phyloP scores from a whole-genome alignment of 1,140 invertebrate genomes.

The Dreissena rostriformis region DNA sequence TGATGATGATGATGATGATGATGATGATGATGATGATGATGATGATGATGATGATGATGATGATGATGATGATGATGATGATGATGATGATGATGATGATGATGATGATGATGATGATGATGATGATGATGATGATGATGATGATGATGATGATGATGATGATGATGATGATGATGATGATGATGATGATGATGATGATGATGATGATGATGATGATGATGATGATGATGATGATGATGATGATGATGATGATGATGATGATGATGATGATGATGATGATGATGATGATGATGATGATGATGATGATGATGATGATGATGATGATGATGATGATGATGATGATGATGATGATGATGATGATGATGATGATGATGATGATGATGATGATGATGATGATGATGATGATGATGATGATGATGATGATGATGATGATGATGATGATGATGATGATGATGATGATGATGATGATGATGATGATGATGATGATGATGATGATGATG shows the following conservation, averaged over 20 bases:
- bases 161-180: background rate
- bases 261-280: slow-evolving; percentile 1
- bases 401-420: slow-evolving; percentile 52
- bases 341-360: slow-evolving; percentile 37
- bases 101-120: background rate
- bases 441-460: slow-evolving; percentile 48
- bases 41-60: slow-evolving; percentile 36
- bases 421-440: slow-evolving; percentile 44
- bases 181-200: slow-evolving; percentile 17
- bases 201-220: slow-evolving; percentile 23
- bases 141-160: background rate
- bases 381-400: slow-evolving; percentile 50
- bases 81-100: background rate
- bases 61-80: background rate
- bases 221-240: background rate
- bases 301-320: slow-evolving; percentile 36
- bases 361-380: slow-evolving; percentile 50
- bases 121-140: background rate
- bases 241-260: background rate
- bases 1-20: background rate
- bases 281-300: slow-evolving; percentile 7
- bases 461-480: slow-evolving; percentile 33
- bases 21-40: slow-evolving; percentile 17
- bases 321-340: slow-evolving; percentile 37
- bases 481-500: slow-evolving; percentile 33